Conservation (phyloP, 2,113 vertebrate species). For the Pristiophorus japonicus region DNA sequence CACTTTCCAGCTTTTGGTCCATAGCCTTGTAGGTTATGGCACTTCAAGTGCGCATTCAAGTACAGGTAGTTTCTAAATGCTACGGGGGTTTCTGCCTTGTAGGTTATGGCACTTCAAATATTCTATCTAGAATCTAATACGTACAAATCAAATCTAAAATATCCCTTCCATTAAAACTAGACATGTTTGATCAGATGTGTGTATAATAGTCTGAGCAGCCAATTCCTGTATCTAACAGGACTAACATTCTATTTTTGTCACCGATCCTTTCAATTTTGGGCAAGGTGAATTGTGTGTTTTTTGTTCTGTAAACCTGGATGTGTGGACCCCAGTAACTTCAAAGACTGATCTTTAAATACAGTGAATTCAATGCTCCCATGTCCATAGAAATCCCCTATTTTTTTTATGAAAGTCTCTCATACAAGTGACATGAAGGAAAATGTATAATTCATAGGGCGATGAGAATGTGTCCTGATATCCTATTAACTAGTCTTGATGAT, state of each 20-base stretch:
- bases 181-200: not conserved
- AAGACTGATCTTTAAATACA: not conserved
- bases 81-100: no score
- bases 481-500: not conserved
- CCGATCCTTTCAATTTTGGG: not conserved
- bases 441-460: not conserved
- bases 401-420: not conserved
- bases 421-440: not conserved
- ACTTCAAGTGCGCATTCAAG: no score
- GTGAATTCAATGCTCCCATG: not conserved
- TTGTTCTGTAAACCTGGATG: not conserved
- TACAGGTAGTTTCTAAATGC: no score
- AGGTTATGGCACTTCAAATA: no score
- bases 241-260: not conserved
- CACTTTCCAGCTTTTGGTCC: no score
- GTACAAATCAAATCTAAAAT: no score
- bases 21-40: no score
- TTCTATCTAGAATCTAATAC: not conserved
- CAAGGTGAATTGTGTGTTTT: not conserved
- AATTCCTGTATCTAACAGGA: not conserved
- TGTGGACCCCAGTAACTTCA: not conserved
- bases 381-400: not conserved
- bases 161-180: not conserved
- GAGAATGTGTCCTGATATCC: not conserved
- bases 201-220: not conserved